Base-by-base conservation (phyloP, 2,888 invertebrate species). In the Andrena flavipes region DNA sequence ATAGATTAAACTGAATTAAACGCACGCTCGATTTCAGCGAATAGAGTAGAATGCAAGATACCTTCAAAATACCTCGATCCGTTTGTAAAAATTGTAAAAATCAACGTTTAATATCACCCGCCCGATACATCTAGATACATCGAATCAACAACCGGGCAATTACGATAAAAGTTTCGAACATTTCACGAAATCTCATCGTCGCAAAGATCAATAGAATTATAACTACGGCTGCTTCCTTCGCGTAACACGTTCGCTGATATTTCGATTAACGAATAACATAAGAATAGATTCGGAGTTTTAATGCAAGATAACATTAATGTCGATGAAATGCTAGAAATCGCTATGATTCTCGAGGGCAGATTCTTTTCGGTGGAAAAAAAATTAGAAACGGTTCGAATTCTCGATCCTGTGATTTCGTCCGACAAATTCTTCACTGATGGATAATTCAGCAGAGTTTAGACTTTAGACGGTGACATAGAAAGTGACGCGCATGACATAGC, bases 191-290 rank as follows among this genome's bases (percentile, higher is more conserved):
- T 54, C 20, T 29, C 29, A 2, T 26, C 56, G 56, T 10, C 23
- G 56, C 10, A 56, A 56, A 20, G 13, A 56, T 23, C 1, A 26
- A 56, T 26, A 26, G 0, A 56, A 56, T 26, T 23, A 26, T 10
- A 33, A n/a, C 20, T 29, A 51, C 42, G 20, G 0, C 1, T 48
- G n/a, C 33, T 72, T 68, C 60, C 48, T 72, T 63, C 48, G 16
- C 51, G 67, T 80, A 68, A 79, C 63, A 68, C 63, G 80, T 79
- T 80, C 76, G 5, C 29, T 33, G 8, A 71, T 33, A 59, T 35
- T 78, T n/a, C 26, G 10, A 51, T 64, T 42, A 68, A 72, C 48
- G 63, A 72, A 4, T 13, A 79, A 78, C 30, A 42, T 67, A 67
- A 69, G 20, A 78, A 62, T 63, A 49, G 30, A 42, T 49, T 80